Evolutionary conservation across 2,888 invertebrate species (phyloP), one percentile per base, ranked within the genome.

Genomic region (Himalopsyche tibetana): DNA sequence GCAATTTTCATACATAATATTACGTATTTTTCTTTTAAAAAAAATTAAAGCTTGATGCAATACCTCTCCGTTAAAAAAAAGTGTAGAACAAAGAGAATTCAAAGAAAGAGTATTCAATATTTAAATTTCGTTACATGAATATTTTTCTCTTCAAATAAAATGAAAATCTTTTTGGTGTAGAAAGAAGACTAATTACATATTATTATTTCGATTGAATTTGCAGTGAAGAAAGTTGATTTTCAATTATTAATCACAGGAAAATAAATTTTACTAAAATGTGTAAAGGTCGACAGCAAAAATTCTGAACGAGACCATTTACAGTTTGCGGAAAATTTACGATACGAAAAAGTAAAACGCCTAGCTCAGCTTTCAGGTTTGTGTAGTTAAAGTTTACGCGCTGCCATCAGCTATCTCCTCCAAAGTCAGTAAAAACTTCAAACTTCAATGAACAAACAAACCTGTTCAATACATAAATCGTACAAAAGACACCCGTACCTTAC

Each of bases 361-460:
- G 85, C 86, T 86, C 87, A 83, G 36, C 84, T 83, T 88, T 83
- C 85, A 55, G 12, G 63, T 69, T 74, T 55, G 80, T 80, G 86
- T 85, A 86, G 86, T 88, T 87, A 86, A 88, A 88, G 86, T 88
- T 88, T 87, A 88, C 86, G 87, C 86, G 51, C 85, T 81, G 82
- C 85, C 87, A 88, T 87, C 87, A 87, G 86, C 85, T 88, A 88
- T 87, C 88, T 86, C 86, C 82, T 86, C 84, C 79, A 86, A 87
- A 88, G 85, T 87, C 88, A 84, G 85, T 88, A 87, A 87, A 87
- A 88, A 88, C 87, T 87, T 82, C 84, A 87, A 88, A 88, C 87
- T 87, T 87, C 87, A 87, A 87, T 86, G 87, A 88, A 87, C 88
- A 88, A 88, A 88, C 88, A 88, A 88, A 86, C 87, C 87, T 82